These are phyloP conservation scores for Sylvilagus floridanus DNA, from an alignment of 2,797 vertebrate species.

Conservation along the genomic window DNA sequence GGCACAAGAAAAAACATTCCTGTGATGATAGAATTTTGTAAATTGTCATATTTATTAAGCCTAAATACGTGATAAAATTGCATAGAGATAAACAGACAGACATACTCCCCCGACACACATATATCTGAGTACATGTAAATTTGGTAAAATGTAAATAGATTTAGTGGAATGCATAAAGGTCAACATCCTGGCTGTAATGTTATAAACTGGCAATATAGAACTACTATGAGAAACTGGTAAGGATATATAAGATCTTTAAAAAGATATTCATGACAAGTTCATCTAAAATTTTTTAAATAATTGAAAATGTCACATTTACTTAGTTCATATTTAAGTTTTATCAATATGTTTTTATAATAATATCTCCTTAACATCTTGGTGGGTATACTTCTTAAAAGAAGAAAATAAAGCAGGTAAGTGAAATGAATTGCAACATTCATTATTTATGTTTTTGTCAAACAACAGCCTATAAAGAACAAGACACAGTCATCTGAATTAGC, in stretches of 20 bases:
- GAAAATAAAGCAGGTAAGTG: neutral
- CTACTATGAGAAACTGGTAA: neutral
- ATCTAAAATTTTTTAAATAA: neutral
- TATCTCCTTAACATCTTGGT: neutral
- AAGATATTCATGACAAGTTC: neutral
- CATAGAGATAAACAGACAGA: neutral
- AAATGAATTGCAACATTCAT: neutral
- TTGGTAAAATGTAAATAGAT: neutral
- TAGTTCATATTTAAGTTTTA: neutral
- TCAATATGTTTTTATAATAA: neutral
- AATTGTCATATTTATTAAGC: neutral
- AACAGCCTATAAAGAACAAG: neutral
- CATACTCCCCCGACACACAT: neutral
- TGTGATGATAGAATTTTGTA: neutral
- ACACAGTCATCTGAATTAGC: neutral
- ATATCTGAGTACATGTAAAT: neutral
- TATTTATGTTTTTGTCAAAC: neutral
- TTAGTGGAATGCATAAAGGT: neutral
- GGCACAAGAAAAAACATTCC: neutral
- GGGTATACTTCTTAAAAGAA: neutral
- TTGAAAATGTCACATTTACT: neutral
- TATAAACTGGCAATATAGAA: neutral
- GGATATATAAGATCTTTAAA: neutral
- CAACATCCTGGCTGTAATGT: neutral
- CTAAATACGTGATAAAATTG: neutral